phyloP scores from a whole-genome alignment of 2,797 vertebrate species.

The Nothura maculosa region DNA sequence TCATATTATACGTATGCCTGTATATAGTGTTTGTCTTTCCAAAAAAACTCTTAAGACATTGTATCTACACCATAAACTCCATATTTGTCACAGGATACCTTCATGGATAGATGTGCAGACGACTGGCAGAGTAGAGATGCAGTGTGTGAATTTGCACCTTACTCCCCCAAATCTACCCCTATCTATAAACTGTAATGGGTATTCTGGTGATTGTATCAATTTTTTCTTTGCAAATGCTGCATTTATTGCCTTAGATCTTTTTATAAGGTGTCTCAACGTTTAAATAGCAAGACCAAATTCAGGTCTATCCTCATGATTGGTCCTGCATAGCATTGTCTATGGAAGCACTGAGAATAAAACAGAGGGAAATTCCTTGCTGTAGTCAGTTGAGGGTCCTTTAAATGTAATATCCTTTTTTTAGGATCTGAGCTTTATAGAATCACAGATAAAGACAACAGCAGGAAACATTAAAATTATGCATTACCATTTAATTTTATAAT shows the following conservation, averaged over 20 bases:
- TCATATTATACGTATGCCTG: rapidly evolving
- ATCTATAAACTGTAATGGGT: neutral
- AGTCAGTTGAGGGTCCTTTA: neutral
- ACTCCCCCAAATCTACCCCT: rapidly evolving
- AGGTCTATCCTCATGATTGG: neutral
- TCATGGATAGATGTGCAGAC: neutral
- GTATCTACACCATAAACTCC: neutral
- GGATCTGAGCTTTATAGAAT: neutral
- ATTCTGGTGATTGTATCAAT: neutral
- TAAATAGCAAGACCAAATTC: neutral
- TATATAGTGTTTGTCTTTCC: rapidly evolving
- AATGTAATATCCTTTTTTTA: neutral
- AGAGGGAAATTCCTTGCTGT: rapidly evolving
- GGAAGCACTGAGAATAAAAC: rapidly evolving
- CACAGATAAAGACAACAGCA: neutral
- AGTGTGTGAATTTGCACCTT: too few species aligned
- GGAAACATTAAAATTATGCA: neutral
- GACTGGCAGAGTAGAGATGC: rapidly evolving
- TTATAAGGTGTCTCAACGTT: too few species aligned
- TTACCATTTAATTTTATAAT: neutral
- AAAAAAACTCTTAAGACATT: rapidly evolving
- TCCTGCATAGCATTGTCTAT: rapidly evolving
- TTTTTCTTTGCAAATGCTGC: neutral
- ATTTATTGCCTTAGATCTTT: too few species aligned
- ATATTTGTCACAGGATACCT: neutral